Evolutionary conservation across 2,888 invertebrate genomes (phyloP).

Genomic region (Archaeoteleia sp.): DNA sequence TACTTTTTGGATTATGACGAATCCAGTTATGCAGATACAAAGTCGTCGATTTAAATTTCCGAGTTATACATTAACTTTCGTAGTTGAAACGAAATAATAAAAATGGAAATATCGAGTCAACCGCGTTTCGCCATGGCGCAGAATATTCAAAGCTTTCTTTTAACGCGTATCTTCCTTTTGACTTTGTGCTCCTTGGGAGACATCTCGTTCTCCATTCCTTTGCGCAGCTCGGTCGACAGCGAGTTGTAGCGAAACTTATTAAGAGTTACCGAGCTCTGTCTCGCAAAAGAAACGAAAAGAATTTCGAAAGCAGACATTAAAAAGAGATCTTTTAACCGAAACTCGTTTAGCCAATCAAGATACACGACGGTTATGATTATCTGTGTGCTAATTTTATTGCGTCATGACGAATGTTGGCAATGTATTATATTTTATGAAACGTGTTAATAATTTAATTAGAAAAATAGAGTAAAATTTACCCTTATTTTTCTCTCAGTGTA

Average conservation of each 20-base stretch:
- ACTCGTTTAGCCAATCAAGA: slow-evolving; percentile 6
- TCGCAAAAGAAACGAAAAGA: slow-evolving; percentile 16
- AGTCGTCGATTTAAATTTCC: slow-evolving; percentile 2
- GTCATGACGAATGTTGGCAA: too few species aligned
- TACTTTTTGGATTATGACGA: background rate
- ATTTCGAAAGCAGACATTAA: slow-evolving; percentile 28
- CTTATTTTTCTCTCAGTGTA: too few species aligned
- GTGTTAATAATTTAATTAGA: too few species aligned
- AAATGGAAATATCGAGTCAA: slow-evolving; percentile 33
- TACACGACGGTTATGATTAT: slow-evolving; percentile 5
- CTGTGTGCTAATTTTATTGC: too few species aligned
- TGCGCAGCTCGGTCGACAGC: slow-evolving; percentile 5
- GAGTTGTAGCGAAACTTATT: slow-evolving; percentile 45
- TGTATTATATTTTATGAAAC: too few species aligned
- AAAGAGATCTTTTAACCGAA: slow-evolving; percentile 13
- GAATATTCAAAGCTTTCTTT: slow-evolving; percentile 32
- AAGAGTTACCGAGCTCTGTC: slow-evolving; percentile 42
- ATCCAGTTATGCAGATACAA: slow-evolving; percentile 4
- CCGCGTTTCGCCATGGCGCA: slow-evolving; percentile 14
- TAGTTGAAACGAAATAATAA: slow-evolving; percentile 22
- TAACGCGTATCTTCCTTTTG: slow-evolving; percentile 24
- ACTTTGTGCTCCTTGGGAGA: slow-evolving; percentile 25
- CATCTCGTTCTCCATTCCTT: slow-evolving; percentile 26
- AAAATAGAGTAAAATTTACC: too few species aligned
- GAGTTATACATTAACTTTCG: slow-evolving; percentile 7